These are phyloP conservation scores for Malacoctenus gilli DNA, from an alignment of 2,797 vertebrate species.

Conservation along the genomic window DNA sequence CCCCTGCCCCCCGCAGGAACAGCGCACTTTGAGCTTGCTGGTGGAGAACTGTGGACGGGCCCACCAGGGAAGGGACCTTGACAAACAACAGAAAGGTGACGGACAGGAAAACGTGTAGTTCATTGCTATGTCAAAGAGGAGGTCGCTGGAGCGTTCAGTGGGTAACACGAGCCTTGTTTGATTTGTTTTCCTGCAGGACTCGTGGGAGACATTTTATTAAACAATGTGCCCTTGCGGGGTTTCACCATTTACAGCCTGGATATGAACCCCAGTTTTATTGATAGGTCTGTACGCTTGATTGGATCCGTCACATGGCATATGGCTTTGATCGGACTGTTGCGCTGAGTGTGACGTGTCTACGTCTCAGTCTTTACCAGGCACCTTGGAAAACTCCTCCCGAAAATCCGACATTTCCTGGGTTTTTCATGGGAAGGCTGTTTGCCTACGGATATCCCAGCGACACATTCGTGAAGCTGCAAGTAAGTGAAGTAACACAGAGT, in stretches of 20 bases:
- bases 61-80: slow-evolving; percentile 85
- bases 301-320: slow-evolving; percentile 14
- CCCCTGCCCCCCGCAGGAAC: slow-evolving; percentile 84
- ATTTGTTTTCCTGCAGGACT: slow-evolving; percentile 83
- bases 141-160: slow-evolving; percentile 36
- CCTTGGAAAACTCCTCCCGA: slow-evolving; percentile 83
- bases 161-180: slow-evolving; percentile 25
- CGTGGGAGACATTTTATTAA: slow-evolving; percentile 91
- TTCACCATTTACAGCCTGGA: slow-evolving; percentile 95
- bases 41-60: slow-evolving; percentile 94
- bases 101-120: slow-evolving; percentile 19
- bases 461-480: slow-evolving; percentile 91
- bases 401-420: slow-evolving; percentile 84
- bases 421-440: slow-evolving; percentile 87
- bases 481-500: slow-evolving; percentile 73
- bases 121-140: slow-evolving; percentile 25
- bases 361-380: slow-evolving; percentile 77
- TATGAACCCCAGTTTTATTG: slow-evolving; percentile 90
- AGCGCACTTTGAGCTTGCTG: slow-evolving; percentile 86
- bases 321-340: too few relatives aligned
- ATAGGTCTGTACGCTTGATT: slow-evolving; percentile 82
- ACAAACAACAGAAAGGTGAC: slow-evolving; percentile 92
- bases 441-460: slow-evolving; percentile 86
- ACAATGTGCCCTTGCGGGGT: slow-evolving; percentile 85
- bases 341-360: slow-evolving; percentile 27